Conservation (phyloP, 2,113 vertebrate genomes). For the Bos javanicus region DNA sequence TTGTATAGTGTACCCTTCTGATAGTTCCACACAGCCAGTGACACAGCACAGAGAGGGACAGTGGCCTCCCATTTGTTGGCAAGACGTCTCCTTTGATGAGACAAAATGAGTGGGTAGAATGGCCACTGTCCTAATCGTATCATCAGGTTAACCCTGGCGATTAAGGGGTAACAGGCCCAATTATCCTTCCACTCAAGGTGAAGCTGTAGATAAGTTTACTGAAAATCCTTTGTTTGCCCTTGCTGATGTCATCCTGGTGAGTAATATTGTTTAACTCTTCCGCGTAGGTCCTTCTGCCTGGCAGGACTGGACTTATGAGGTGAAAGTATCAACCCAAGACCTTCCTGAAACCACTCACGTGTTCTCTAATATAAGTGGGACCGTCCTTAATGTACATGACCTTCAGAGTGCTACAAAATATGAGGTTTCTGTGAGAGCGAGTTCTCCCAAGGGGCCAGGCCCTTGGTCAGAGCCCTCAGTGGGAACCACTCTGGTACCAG, state of each 20-base stretch:
- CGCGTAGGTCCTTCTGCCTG: conserved; percentile 80
- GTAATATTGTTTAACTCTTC: not conserved
- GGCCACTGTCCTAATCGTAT: too few species aligned
- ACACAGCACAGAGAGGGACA: not conserved
- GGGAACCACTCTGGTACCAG: conserved; percentile 81
- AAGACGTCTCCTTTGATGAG: not conserved
- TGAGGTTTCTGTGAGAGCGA: conserved; percentile 76
- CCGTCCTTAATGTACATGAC: conserved; percentile 52
- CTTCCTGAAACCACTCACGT: conserved; percentile 34
- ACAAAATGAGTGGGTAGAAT: not conserved
- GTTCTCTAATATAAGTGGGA: conserved; percentile 71
- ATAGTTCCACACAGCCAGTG: not conserved
- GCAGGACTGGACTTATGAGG: conserved; percentile 85
- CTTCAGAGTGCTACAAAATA: conserved; percentile 73
- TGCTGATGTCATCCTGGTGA: not conserved
- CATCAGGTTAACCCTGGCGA: not conserved
- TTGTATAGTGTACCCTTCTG: not conserved
- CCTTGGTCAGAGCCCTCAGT: conserved; percentile 75
- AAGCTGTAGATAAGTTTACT: not conserved
- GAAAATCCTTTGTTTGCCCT: not conserved
- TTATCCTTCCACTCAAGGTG: not conserved
- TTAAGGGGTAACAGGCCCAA: not conserved
- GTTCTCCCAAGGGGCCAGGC: conserved; percentile 79
- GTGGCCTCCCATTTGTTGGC: not conserved
- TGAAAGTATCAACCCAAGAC: conserved; percentile 73